Conservation (phyloP, 2,888 invertebrate species). For the Scaptomyza polygonia region DNA sequence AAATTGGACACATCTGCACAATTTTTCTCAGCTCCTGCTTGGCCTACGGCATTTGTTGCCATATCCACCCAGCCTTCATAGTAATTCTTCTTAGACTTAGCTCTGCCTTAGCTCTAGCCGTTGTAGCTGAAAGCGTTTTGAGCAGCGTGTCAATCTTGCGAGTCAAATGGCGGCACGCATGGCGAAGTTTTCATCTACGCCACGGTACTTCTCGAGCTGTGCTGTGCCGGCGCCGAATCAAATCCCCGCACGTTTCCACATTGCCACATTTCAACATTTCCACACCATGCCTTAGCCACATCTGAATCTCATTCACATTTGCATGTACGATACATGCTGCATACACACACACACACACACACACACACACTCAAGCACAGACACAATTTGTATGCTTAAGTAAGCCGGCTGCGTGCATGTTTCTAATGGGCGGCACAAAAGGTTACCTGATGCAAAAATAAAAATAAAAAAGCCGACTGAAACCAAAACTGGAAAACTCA, state of each 20-base stretch:
- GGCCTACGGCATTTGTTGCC: conserved; percentile 44
- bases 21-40: conserved; percentile 40
- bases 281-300: conserved; percentile 35
- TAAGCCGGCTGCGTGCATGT: conserved; percentile 77
- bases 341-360: conserved; percentile 20
- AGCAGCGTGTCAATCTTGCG: conserved; percentile 77
- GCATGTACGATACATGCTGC: conserved; percentile 41
- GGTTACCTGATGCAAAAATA: conserved; percentile 74
- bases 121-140: no score
- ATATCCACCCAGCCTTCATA: conserved; percentile 19
- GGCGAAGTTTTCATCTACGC: conserved; percentile 61
- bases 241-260: conserved; percentile 76
- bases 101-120: not conserved
- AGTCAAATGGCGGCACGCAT: conserved; percentile 78
- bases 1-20: conserved; percentile 76
- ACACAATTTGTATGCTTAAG: conserved; percentile 69
- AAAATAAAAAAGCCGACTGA: conserved; percentile 31
- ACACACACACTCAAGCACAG: conserved; percentile 23
- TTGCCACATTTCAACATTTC: conserved; percentile 62
- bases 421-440: conserved; percentile 78
- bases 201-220: conserved; percentile 1
- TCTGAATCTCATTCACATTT: conserved; percentile 66
- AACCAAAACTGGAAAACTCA: conserved; percentile 72
- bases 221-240: conserved; percentile 42
- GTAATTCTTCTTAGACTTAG: conserved; percentile 4